Conservation (phyloP, 2,888 invertebrate genomes). For the Drosophila dives region DNA sequence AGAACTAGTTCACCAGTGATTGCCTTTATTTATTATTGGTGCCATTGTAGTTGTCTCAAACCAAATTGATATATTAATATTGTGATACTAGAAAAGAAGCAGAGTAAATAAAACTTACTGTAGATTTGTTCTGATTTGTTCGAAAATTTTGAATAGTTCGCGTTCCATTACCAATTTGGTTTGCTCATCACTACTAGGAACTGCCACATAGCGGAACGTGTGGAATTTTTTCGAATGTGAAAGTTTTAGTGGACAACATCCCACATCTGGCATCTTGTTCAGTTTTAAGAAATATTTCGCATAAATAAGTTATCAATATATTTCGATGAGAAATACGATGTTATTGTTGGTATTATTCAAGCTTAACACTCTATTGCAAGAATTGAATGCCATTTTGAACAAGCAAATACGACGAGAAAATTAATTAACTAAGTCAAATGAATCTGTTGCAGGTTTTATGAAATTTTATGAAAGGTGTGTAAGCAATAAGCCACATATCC, state of each 20-base stretch:
- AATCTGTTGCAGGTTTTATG: not conserved
- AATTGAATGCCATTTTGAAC: not conserved
- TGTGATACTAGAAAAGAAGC: not conserved
- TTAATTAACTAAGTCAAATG: not conserved
- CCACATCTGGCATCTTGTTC: not conserved
- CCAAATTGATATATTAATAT: not conserved
- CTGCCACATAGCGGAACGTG: not conserved
- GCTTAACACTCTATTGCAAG: not conserved
- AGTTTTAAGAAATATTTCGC: not conserved
- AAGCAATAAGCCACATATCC: too few species aligned
- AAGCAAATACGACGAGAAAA: not conserved
- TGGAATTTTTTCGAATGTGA: not conserved
- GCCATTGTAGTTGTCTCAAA: not conserved
- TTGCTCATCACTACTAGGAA: not conserved
- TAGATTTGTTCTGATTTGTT: not conserved
- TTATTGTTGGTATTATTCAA: not conserved
- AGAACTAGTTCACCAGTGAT: conserved; percentile 47
- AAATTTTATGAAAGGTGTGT: not conserved
- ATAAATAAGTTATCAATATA: not conserved
- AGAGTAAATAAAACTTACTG: not conserved
- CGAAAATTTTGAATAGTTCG: not conserved
- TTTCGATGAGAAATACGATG: not conserved
- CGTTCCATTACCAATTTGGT: not conserved
- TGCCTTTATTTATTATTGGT: not conserved
- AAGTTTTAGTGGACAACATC: not conserved